phyloP scores from a whole-genome alignment of 2,888 invertebrate genomes.

The Oligia strigilis region DNA sequence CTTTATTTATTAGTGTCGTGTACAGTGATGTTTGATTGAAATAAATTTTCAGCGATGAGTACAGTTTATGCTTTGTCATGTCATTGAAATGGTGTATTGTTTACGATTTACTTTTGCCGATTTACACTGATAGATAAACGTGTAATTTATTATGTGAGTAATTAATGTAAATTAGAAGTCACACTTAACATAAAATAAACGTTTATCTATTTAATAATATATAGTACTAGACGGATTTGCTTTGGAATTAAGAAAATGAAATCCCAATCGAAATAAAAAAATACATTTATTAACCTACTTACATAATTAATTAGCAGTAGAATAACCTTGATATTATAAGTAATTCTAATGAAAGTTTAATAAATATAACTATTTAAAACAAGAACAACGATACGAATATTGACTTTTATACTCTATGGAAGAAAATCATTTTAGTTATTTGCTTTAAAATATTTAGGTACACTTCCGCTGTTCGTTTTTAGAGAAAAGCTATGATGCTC shows the following conservation, averaged over 20 bases:
- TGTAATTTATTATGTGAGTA: conserved; percentile 4
- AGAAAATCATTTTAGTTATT: too few relatives aligned
- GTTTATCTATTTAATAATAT: too few relatives aligned
- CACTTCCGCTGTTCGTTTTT: neutral
- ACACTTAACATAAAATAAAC: neutral
- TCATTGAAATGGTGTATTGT: conserved; percentile 32
- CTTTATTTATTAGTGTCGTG: neutral
- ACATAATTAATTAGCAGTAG: neutral
- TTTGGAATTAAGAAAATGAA: neutral
- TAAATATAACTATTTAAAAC: neutral
- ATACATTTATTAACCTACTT: neutral
- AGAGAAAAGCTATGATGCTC: conserved; percentile 17
- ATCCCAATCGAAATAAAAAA: neutral
- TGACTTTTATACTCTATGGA: neutral
- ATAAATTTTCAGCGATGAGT: conserved; percentile 8
- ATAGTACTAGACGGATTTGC: too few relatives aligned
- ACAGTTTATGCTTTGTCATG: conserved; percentile 48
- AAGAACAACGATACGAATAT: neutral
- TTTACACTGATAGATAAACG: conserved; percentile 6
- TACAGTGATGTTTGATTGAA: neutral
- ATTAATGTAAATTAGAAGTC: neutral
- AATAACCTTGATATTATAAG: neutral
- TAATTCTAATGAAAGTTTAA: neutral
- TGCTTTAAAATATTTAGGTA: neutral
- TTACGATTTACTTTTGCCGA: conserved; percentile 13